Conservation (phyloP, 2,113 vertebrate genomes). For the Lampris megalopsis region DNA sequence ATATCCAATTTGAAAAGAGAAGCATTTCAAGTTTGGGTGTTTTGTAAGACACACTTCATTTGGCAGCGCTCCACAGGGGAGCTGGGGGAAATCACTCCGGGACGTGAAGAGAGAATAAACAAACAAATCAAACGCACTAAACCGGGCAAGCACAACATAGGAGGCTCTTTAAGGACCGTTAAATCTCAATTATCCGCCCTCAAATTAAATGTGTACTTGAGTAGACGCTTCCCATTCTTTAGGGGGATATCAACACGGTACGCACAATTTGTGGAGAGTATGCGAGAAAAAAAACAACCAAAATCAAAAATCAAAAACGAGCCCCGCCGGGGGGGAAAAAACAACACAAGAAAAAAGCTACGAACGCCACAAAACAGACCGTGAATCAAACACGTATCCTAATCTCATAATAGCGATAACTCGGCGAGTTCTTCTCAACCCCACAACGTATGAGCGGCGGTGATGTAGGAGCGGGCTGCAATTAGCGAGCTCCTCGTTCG, state of each 20-base stretch:
- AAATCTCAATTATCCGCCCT: slow-evolving; percentile 68
- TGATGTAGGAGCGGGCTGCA: too few species aligned
- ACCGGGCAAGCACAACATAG: slow-evolving; percentile 60
- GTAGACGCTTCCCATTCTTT: slow-evolving; percentile 40
- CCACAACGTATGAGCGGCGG: too few species aligned
- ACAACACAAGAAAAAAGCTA: too few species aligned
- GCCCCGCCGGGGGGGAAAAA: too few species aligned
- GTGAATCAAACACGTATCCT: too few species aligned
- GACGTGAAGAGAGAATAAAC: slow-evolving; percentile 72
- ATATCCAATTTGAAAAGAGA: slow-evolving; percentile 42
- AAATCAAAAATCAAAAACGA: too few species aligned
- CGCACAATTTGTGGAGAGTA: slow-evolving; percentile 30
- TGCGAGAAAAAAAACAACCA: slow-evolving; percentile 26
- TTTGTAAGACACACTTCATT: slow-evolving; percentile 68
- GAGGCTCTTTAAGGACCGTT: slow-evolving; percentile 66
- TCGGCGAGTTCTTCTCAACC: too few species aligned
- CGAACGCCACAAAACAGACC: too few species aligned
- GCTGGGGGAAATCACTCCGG: slow-evolving; percentile 62
- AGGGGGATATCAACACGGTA: slow-evolving; percentile 14
- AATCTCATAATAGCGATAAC: too few species aligned
- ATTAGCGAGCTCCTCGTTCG: too few species aligned
- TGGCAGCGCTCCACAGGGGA: slow-evolving; percentile 71
- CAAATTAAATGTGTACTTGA: slow-evolving; percentile 67
- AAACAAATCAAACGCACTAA: slow-evolving; percentile 81
- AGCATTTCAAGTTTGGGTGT: slow-evolving; percentile 42